Percentiles rank a stretch among this genome's conserved stretches.
Conservation (phyloP, 2,113 vertebrate species). For the Phalacrocorax carbo region DNA sequence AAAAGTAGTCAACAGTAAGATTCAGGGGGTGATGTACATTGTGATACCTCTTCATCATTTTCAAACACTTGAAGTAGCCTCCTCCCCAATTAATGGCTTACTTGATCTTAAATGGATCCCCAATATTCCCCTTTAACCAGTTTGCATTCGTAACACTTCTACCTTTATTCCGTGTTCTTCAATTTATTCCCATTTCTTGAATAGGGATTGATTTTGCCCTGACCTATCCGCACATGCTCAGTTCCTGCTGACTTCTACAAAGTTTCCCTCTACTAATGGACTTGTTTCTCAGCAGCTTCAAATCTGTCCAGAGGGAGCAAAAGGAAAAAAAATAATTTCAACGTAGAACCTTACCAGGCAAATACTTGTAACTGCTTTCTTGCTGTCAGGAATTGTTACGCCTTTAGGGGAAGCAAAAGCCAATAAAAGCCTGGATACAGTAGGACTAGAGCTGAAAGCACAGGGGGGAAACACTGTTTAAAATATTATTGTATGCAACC, state of each 20-base stretch:
- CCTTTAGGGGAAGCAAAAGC: conserved; percentile 10
- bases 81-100: not conserved
- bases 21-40: not conserved
- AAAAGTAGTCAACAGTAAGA: not conserved
- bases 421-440: not conserved
- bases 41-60: too few species aligned
- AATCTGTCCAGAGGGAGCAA: not conserved
- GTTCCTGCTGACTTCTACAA: not conserved
- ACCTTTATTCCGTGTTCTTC: not conserved
- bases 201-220: not conserved
- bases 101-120: not conserved
- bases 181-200: not conserved
- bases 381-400: not conserved
- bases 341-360: not conserved
- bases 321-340: not conserved
- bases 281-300: not conserved
- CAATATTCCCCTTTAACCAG: not conserved
- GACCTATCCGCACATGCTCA: not conserved
- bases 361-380: not conserved
- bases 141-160: not conserved
- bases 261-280: not conserved
- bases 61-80: not conserved
- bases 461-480: not conserved
- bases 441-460: conserved; percentile 5
- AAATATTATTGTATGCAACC: not conserved